Evolutionary conservation across 1,140 invertebrate species (phyloP), one percentile per base, ranked within the genome.

Genomic region (Drosophila biarmipes): DNA sequence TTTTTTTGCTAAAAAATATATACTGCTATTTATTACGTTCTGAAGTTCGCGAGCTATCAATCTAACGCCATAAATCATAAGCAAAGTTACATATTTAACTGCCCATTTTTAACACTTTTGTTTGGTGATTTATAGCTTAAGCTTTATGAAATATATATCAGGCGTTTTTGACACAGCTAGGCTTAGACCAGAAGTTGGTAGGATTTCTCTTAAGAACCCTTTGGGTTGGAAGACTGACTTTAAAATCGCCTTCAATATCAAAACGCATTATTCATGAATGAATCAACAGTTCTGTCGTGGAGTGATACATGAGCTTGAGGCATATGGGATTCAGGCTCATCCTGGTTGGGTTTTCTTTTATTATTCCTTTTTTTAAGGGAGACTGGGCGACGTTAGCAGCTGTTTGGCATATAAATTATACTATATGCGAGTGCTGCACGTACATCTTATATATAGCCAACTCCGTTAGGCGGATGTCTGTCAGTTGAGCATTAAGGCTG

Each of bases 351-450:
- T 24, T 31, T 17, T 24, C 19, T 17, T 38, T 55, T 19, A 17
- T 38, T n/a, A 31, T 55, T 31, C n/a, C 14, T 14, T 15, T 24
- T 15, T 66, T 31, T 29, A 48, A 69, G 66, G 51, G 66, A 45
- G 61, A 38, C 51, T 59, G 68, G 71, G 24, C 54, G 42, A 63
- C 42, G 57, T 62, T 51, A 75, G 58, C 69, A 63, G 52, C 74
- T 78, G 80, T 43, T 78, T 73, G 68, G 78, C 78, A 85, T 85
- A 71, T 81, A 78, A 85, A 85, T 78, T 62, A 78, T 62, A 69
- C 53, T 49, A 43, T 51, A 42, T 56, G 37, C 61, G 59, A 67
- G 45, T 46, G 51, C 21, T 68, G 62, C 66, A 67, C 66, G 49
- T 42, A 61, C 19, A 10, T 15, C 43, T 45, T 45, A 67, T 42